Evolutionary conservation across 1,140 invertebrate genomes (phyloP).

Genomic region (Gryon sp.): DNA sequence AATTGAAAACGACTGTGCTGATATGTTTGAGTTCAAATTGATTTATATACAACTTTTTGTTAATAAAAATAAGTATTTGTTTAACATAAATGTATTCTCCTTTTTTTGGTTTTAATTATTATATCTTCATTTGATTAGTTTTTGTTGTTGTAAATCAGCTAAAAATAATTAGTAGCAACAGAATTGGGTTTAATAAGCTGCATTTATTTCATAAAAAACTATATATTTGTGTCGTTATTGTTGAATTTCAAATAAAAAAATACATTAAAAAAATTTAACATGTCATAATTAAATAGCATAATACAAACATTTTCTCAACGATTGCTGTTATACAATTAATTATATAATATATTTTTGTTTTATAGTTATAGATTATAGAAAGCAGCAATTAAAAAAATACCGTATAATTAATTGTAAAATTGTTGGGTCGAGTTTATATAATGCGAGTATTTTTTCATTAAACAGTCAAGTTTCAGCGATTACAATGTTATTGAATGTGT

Average conservation of each 20-base stretch:
- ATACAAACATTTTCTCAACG: conserved; percentile 43
- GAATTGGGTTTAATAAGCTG: conserved; percentile 14
- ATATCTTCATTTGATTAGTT: too few species aligned
- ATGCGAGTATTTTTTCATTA: conserved; percentile 8
- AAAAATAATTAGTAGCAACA: too few species aligned
- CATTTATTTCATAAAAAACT: conserved; percentile 23
- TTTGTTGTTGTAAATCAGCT: conserved; percentile 14
- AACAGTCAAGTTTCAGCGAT: conserved; percentile 34
- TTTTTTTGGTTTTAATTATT: neutral
- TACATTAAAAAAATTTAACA: conserved; percentile 40
- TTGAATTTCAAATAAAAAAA: conserved; percentile 40
- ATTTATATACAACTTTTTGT: too few species aligned
- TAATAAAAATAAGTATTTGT: too few species aligned
- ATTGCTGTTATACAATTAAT: too few species aligned
- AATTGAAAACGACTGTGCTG: conserved; percentile 43
- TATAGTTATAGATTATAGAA: too few species aligned
- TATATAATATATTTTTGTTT: too few species aligned
- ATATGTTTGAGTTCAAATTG: conserved; percentile 9
- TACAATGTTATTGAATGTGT: neutral
- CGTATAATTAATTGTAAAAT: too few species aligned
- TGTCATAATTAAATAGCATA: conserved; percentile 44
- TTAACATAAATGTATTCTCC: too few species aligned
- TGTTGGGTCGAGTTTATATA: conserved; percentile 23
- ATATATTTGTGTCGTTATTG: conserved; percentile 23
- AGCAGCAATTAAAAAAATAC: too few species aligned